Conservation (phyloP, 1,140 invertebrate species). For the Ptiloglossa arizonensis region DNA sequence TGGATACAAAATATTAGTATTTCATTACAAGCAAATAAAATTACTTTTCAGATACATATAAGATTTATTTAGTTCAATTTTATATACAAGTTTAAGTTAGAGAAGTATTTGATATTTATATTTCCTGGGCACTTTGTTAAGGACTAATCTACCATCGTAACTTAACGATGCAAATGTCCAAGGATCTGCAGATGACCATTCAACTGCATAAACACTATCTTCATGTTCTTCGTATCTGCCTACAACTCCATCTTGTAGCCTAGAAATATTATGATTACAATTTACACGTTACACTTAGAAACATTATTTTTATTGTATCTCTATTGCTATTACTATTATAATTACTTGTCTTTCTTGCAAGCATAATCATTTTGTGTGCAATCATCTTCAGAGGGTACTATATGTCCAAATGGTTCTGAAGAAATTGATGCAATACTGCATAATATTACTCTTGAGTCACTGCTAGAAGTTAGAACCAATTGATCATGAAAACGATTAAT, state of each 20-base stretch:
- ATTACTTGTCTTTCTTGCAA: constrained; percentile 77
- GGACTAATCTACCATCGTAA: constrained; percentile 96
- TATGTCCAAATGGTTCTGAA: constrained; percentile 88
- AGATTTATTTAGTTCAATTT: constrained; percentile 7
- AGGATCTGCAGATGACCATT: constrained; percentile 98
- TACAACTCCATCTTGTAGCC: constrained; percentile 90
- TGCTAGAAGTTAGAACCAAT: constrained; percentile 95
- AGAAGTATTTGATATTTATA: constrained; percentile 95
- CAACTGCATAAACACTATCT: constrained; percentile 97
- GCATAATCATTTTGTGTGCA: constrained; percentile 67
- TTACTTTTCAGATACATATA: constrained; percentile 16
- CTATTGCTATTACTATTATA: constrained; percentile 4
- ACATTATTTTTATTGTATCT: background rate
- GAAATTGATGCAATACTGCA: constrained; percentile 93
- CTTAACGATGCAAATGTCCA: constrained; percentile 99
- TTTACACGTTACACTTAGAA: background rate
- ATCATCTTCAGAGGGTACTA: constrained; percentile 81
- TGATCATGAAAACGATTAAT: constrained; percentile 99
- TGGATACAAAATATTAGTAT: background rate
- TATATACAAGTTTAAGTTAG: constrained; percentile 73
- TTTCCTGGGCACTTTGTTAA: constrained; percentile 95
- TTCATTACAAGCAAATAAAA: constrained; percentile 17
- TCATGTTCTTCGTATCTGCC: constrained; percentile 98
- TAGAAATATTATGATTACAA: constrained; percentile 64
- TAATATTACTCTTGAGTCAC: constrained; percentile 95